Conservation (phyloP, 2,113 vertebrate species). For the Setophaga petechia region DNA sequence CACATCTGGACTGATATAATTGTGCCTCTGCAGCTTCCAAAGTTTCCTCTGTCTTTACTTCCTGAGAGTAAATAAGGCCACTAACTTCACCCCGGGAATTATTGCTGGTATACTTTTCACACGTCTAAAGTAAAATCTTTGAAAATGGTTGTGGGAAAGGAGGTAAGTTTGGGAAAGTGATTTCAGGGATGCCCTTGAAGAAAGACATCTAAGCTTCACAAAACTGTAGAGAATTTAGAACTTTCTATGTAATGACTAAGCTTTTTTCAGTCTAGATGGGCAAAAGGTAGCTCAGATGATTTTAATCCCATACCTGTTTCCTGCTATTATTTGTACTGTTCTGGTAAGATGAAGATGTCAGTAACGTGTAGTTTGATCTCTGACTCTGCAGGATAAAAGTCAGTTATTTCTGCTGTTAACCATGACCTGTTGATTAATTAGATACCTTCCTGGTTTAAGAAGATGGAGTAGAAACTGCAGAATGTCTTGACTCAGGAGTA, state of each 20-base stretch:
- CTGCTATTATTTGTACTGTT: not conserved
- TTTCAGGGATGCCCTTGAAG: not conserved
- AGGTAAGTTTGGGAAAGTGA: not conserved
- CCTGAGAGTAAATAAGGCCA: not conserved
- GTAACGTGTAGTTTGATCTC: not conserved
- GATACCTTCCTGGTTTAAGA: not conserved
- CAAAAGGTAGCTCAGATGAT: not conserved
- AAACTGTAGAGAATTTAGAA: not conserved
- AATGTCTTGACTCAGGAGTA: not conserved
- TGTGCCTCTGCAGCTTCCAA: not conserved
- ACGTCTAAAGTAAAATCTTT: not conserved
- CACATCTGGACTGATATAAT: not conserved
- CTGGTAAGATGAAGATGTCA: not conserved
- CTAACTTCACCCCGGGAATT: not conserved
- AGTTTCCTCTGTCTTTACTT: not conserved
- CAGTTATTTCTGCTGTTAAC: not conserved
- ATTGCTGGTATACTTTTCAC: not conserved
- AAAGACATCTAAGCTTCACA: not conserved
- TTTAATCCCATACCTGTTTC: not conserved
- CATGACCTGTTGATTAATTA: not conserved
- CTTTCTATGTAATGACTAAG: not conserved
- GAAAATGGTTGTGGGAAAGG: not conserved
- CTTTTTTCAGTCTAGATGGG: not conserved
- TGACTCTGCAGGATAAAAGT: not conserved
- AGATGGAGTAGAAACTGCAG: not conserved